A percentile compares a stretch with the other conserved stretches of the same genome.
phyloP scores from a whole-genome alignment of 2,797 vertebrate genomes.

The Phylloscopus collybita region DNA sequence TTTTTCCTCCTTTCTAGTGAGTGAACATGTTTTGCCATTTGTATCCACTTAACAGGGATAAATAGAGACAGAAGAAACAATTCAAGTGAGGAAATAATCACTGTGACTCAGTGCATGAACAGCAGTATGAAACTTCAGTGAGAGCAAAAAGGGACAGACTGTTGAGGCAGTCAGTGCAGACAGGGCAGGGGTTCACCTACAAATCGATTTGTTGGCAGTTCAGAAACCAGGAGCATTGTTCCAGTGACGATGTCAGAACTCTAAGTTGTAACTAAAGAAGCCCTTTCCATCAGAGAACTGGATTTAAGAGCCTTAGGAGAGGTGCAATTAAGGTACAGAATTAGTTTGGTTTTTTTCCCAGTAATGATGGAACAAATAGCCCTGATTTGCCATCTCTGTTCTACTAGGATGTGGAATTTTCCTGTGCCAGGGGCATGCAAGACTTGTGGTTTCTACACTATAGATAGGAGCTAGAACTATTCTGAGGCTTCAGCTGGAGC shows the following conservation, averaged over 20 bases:
- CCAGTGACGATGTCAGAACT: background rate
- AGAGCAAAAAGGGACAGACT: background rate
- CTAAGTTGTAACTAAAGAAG: background rate
- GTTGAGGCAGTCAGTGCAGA: background rate
- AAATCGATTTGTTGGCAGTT: background rate
- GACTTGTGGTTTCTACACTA: background rate
- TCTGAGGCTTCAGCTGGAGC: background rate
- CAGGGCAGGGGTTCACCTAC: background rate
- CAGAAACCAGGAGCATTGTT: background rate
- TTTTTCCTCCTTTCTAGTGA: background rate
- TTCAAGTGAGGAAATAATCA: background rate
- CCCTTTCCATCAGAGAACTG: background rate
- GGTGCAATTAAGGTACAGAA: rapidly evolving
- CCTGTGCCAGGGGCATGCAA: background rate
- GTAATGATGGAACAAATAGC: background rate
- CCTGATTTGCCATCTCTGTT: background rate
- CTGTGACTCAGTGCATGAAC: background rate
- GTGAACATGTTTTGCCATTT: background rate
- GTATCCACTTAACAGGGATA: background rate
- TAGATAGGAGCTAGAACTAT: background rate
- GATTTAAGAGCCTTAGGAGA: background rate
- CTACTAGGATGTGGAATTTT: background rate
- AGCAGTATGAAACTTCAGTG: background rate
- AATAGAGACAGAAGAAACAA: background rate
- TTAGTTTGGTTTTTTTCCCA: background rate